These are phyloP conservation scores for Coryphaenoides rupestris DNA, from an alignment of 2,113 vertebrate species.

Conservation along the genomic window DNA sequence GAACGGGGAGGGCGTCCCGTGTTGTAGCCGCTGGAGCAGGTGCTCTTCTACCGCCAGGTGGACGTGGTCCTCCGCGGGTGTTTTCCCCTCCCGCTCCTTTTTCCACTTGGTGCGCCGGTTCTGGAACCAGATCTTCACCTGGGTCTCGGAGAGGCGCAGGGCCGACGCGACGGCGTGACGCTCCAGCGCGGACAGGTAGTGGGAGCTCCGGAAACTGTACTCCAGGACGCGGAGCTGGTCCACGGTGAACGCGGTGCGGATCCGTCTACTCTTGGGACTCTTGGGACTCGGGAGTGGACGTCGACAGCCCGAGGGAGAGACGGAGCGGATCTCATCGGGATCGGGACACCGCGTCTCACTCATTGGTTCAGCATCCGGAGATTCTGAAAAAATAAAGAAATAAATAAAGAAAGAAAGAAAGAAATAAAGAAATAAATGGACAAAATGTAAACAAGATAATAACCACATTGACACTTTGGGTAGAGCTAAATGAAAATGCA, in stretches of 20 bases:
- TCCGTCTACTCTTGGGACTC: conserved; percentile 51
- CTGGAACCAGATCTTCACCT: conserved; percentile 82
- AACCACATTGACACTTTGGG: neutral
- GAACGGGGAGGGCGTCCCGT: neutral
- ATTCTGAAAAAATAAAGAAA: neutral
- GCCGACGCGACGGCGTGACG: conserved; percentile 63
- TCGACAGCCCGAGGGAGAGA: neutral
- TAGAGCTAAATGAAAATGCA: neutral
- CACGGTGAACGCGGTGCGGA: conserved; percentile 70
- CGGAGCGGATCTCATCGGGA: neutral
- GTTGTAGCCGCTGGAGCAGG: too few relatives aligned
- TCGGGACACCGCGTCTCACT: neutral
- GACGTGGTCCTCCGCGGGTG: conserved; percentile 30
- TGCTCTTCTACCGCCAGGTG: neutral
- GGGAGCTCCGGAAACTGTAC: conserved; percentile 66
- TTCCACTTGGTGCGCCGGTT: conserved; percentile 79
- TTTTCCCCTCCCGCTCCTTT: conserved; percentile 59
- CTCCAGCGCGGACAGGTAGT: conserved; percentile 74
- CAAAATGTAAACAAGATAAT: neutral
- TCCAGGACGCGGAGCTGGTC: conserved; percentile 72
- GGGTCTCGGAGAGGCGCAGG: conserved; percentile 69
- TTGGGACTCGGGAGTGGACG: neutral
- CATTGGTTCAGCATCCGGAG: neutral
- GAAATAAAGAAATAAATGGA: neutral
- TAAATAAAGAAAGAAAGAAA: neutral